Evolutionary conservation across 2,888 invertebrate species (phyloP).

Genomic region (Melikaiella ostensackeni): DNA sequence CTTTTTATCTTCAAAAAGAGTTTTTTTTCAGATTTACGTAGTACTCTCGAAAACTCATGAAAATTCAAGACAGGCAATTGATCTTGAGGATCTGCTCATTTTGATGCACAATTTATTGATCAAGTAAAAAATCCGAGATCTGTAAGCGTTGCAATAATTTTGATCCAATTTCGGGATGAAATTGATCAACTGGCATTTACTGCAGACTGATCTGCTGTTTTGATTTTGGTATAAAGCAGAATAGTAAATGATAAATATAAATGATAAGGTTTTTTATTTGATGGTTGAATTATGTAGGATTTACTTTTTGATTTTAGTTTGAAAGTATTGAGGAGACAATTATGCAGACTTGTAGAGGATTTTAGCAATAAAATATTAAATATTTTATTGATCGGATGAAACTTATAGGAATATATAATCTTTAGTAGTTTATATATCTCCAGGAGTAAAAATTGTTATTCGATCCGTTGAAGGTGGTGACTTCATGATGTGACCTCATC

Average conservation of each 20-base stretch:
- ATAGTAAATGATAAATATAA: background rate
- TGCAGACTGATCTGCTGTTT: background rate
- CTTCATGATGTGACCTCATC: background rate
- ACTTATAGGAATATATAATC: background rate
- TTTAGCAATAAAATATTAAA: background rate
- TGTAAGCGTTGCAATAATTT: too few relatives aligned
- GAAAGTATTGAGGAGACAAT: background rate
- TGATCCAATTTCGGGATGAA: too few relatives aligned
- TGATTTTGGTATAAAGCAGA: background rate
- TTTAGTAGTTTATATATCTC: background rate
- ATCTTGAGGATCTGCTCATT: too few relatives aligned
- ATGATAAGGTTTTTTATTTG: background rate
- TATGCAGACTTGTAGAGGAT: background rate
- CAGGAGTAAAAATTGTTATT: background rate
- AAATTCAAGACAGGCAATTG: too few relatives aligned
- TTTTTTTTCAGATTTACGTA: too few relatives aligned
- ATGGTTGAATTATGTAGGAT: background rate
- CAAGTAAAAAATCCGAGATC: too few relatives aligned
- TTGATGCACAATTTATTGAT: too few relatives aligned
- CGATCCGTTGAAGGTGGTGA: background rate
- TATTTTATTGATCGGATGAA: background rate
- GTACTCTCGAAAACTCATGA: too few relatives aligned
- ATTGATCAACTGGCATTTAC: too few relatives aligned
- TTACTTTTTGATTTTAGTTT: background rate
- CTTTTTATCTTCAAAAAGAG: too few relatives aligned